phyloP scores from a whole-genome alignment of 1,140 invertebrate genomes.

The Drosophila ambigua region DNA sequence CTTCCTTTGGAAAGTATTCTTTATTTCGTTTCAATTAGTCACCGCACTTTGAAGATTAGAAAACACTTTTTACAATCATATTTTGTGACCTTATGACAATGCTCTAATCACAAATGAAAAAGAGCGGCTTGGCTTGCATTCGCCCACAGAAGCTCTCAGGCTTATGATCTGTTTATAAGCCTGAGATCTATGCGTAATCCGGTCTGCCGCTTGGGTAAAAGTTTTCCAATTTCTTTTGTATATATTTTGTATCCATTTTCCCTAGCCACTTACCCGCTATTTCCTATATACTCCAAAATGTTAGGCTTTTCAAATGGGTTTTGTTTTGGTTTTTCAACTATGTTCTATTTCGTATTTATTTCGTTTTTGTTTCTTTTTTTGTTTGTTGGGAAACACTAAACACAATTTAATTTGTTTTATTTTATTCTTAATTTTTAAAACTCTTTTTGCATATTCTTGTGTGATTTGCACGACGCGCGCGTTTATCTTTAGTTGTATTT shows the following conservation, averaged over 20 bases:
- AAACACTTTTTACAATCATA: constrained; percentile 23
- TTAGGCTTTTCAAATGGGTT: constrained; percentile 13
- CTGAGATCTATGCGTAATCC: constrained; percentile 28
- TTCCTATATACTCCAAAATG: constrained; percentile 26
- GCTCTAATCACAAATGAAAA: constrained; percentile 26
- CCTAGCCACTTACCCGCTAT: constrained; percentile 36
- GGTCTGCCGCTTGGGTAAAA: constrained; percentile 17
- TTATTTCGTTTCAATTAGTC: constrained; percentile 39
- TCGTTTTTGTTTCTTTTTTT: constrained; percentile 7
- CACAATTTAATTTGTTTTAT: constrained; percentile 9
- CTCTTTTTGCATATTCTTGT: constrained; percentile 1
- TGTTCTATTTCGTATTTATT: constrained; percentile 6
- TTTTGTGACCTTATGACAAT: constrained; percentile 17
- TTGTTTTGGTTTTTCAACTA: neutral
- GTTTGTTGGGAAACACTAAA: constrained; percentile 3
- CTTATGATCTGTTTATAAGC: neutral
- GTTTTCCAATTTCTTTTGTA: constrained; percentile 34
- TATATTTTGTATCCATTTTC: neutral
- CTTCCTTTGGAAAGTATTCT: constrained; percentile 20
- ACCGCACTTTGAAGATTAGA: constrained; percentile 42
- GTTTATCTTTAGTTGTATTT: constrained; percentile 8
- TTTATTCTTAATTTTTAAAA: constrained; percentile 6
- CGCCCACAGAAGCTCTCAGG: constrained; percentile 40
- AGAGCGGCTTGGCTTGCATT: constrained; percentile 15
- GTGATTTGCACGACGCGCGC: constrained; percentile 36